Evolutionary conservation across 2,113 vertebrate species (phyloP).

Genomic region (Saimiri boliviensis): DNA sequence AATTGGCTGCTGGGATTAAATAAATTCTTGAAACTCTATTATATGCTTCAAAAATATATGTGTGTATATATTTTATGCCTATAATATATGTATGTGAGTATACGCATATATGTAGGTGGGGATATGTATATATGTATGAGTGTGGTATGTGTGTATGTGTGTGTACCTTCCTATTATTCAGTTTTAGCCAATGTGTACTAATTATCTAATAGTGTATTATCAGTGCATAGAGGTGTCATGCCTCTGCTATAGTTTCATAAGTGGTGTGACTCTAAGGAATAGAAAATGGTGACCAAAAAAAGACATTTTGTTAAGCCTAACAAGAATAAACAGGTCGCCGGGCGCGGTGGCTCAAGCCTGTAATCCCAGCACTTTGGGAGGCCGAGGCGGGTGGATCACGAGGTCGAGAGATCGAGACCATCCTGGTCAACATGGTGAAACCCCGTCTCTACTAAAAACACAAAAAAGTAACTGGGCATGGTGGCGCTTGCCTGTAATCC

Average conservation of each 20-base stretch:
- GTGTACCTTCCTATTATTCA: not conserved
- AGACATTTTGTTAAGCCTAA: not conserved
- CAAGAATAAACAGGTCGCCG: not conserved
- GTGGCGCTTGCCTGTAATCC: too few species aligned
- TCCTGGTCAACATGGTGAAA: too few species aligned
- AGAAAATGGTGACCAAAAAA: not conserved
- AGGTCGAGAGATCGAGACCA: too few species aligned
- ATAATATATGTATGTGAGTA: not conserved
- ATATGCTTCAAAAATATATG: not conserved
- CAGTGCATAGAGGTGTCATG: fast-evolving
- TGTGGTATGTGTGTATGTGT: not conserved
- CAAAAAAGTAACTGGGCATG: too few species aligned
- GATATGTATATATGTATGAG: not conserved
- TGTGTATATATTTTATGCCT: not conserved
- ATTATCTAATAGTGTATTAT: not conserved
- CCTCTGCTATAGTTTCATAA: not conserved
- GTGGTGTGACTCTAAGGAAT: not conserved
- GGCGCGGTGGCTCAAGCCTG: too few species aligned
- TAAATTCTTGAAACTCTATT: not conserved
- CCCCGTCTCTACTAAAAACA: too few species aligned
- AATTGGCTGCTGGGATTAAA: not conserved
- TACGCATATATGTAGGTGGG: too few species aligned
- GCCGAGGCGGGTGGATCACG: too few species aligned
- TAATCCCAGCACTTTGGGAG: too few species aligned
- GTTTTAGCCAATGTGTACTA: not conserved